phyloP scores from a whole-genome alignment of 1,140 invertebrate genomes.

The Nomia melanderi region DNA sequence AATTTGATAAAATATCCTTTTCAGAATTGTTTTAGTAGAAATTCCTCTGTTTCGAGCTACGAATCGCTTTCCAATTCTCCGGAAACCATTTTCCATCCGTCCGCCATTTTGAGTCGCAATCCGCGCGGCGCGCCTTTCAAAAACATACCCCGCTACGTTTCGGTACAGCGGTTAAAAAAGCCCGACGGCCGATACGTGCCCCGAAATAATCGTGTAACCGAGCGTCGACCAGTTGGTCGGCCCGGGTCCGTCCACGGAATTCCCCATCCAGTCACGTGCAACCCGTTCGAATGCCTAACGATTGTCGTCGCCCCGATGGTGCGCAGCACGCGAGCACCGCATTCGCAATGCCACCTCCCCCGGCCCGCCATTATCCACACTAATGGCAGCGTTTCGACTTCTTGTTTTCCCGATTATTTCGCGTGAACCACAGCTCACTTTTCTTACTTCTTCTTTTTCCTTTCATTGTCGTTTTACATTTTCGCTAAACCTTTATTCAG shows the following conservation, averaged over 20 bases:
- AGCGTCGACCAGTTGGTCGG: not conserved
- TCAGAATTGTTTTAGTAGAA: too few relatives aligned
- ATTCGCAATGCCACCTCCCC: slow-evolving; percentile 15
- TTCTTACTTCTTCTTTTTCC: too few relatives aligned
- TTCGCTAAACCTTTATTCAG: too few relatives aligned
- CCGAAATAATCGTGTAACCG: slow-evolving; percentile 51
- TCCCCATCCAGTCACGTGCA: slow-evolving; percentile 41
- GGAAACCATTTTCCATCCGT: not conserved
- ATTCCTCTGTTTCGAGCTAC: too few relatives aligned
- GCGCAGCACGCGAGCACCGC: slow-evolving; percentile 21
- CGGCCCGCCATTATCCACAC: not conserved
- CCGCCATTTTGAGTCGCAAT: not conserved
- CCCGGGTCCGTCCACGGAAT: slow-evolving; percentile 36
- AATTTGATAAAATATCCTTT: too few relatives aligned
- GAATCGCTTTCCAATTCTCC: too few relatives aligned
- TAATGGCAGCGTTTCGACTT: not conserved
- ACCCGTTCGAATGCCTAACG: slow-evolving; percentile 41
- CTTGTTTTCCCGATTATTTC: not conserved
- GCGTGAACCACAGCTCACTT: too few relatives aligned
- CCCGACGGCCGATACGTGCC: slow-evolving; percentile 39
- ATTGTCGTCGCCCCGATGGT: slow-evolving; percentile 37
- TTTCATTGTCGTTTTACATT: too few relatives aligned
- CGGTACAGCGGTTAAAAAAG: slow-evolving; percentile 31
- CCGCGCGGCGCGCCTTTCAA: too few relatives aligned
- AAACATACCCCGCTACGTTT: slow-evolving; percentile 35